Evolutionary conservation across 2,797 vertebrate species (phyloP).

Genomic region (Podarcis lilfordi): DNA sequence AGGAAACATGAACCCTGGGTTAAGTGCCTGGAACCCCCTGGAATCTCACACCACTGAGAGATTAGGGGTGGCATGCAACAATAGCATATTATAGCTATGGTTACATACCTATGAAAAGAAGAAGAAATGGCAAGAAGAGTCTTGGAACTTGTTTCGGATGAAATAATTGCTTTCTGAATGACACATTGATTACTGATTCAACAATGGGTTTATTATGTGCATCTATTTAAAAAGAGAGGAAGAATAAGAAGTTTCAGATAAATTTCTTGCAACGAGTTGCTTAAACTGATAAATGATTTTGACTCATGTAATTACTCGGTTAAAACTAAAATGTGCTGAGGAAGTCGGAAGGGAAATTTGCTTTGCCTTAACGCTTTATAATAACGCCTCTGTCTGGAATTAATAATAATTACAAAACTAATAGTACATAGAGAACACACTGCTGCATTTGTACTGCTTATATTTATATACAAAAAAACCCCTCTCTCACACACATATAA

Average conservation of each 20-base stretch:
- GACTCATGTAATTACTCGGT: constrained; percentile 68
- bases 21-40: too few species aligned
- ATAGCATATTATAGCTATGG: constrained; percentile 58
- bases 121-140: constrained; percentile 57
- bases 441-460: constrained; percentile 50
- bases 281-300: constrained; percentile 69
- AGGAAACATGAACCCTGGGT: too few species aligned
- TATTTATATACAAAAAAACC: background rate
- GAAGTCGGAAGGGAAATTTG: constrained; percentile 61
- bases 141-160: constrained; percentile 66
- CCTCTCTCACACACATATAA: constrained; percentile 21
- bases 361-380: constrained; percentile 57
- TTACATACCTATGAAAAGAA: constrained; percentile 49
- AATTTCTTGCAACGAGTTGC: constrained; percentile 61
- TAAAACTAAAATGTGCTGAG: constrained; percentile 68
- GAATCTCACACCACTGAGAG: too few species aligned
- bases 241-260: constrained; percentile 62
- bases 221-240: constrained; percentile 69
- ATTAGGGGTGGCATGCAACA: constrained; percentile 30
- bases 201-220: constrained; percentile 66
- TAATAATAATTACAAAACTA: constrained; percentile 67
- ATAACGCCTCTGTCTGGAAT: constrained; percentile 56
- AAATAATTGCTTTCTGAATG: constrained; percentile 68
- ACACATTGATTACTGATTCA: constrained; percentile 68
- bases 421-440: constrained; percentile 51